Evolutionary conservation across 2,113 vertebrate species (phyloP).

Genomic region (Pica pica): DNA sequence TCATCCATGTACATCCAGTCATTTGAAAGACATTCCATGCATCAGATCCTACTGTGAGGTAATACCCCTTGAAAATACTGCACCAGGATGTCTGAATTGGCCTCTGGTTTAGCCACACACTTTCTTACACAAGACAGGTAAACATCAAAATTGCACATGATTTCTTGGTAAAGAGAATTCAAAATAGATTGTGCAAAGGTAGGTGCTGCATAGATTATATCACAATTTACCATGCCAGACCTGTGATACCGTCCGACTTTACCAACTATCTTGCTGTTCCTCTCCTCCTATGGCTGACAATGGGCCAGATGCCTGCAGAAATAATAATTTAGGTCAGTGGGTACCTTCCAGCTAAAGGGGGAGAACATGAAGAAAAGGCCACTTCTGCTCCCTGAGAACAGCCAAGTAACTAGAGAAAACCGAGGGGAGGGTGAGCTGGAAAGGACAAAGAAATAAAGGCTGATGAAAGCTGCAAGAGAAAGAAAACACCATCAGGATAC

Average conservation of each 20-base stretch:
- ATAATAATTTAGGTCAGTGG: not conserved
- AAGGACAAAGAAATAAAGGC: not conserved
- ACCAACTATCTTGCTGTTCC: not conserved
- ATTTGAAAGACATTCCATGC: not conserved
- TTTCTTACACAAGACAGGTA: not conserved
- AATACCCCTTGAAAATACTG: not conserved
- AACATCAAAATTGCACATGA: not conserved
- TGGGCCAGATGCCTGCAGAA: not conserved
- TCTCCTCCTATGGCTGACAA: not conserved
- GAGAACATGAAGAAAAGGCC: not conserved
- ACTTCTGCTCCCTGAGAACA: not conserved
- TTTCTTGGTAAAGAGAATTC: not conserved
- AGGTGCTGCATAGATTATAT: not conserved
- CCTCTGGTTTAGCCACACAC: not conserved
- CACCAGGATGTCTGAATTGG: not conserved
- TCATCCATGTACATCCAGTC: not conserved
- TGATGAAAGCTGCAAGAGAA: not conserved
- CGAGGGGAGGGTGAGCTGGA: fast-evolving
- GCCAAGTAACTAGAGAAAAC: not conserved
- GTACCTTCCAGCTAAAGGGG: not conserved
- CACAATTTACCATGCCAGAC: not conserved
- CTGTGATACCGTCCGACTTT: not conserved
- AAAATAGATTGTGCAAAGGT: not conserved
- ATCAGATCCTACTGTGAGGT: not conserved
- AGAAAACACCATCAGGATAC: not conserved